Conservation (phyloP, 2,797 vertebrate genomes). For the Hirundo rustica region DNA sequence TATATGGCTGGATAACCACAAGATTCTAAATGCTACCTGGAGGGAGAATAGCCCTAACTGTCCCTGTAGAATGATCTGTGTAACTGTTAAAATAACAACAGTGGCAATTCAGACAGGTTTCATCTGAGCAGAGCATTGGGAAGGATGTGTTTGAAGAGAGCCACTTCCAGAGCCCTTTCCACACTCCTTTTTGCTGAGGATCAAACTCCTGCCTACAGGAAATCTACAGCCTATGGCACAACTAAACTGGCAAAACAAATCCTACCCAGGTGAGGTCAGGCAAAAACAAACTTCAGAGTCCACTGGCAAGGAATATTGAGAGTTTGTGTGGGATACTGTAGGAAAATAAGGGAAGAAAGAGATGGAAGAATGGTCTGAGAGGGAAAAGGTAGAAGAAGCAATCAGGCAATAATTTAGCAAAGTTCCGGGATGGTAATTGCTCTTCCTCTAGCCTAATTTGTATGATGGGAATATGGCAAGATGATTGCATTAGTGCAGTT, state of each 20-base stretch:
- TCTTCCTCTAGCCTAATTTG: constrained; percentile 41
- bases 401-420: constrained; percentile 26
- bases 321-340: neutral
- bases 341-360: neutral
- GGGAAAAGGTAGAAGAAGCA: constrained; percentile 19
- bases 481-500: constrained; percentile 32
- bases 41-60: neutral
- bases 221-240: neutral
- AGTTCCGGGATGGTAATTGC: neutral
- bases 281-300: neutral
- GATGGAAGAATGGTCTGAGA: neutral
- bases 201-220: neutral
- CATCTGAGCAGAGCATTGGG: neutral
- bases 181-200: neutral
- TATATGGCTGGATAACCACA: neutral
- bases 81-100: neutral
- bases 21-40: neutral
- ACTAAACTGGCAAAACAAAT: neutral
- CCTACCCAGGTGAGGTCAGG: neutral
- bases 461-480: neutral
- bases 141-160: neutral
- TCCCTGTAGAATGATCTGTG: neutral
- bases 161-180: neutral
- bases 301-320: neutral
- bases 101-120: neutral